Percentiles rank a stretch among this genome's conserved stretches.
These are phyloP conservation scores for Euclidia mi DNA, from an alignment of 2,888 invertebrate genomes.

Conservation along the genomic window DNA sequence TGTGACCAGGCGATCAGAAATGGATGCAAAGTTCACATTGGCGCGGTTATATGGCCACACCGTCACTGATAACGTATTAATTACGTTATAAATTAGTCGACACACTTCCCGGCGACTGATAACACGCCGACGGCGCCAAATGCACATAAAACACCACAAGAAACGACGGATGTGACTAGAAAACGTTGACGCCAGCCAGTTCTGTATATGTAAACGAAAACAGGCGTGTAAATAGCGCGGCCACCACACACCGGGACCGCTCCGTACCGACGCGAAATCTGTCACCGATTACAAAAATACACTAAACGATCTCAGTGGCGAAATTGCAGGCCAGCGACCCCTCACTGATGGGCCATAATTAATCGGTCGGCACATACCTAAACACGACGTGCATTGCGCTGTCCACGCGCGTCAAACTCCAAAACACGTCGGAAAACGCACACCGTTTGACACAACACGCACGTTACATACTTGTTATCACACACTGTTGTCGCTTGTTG, in stretches of 20 bases:
- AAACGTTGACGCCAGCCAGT: slow-evolving; percentile 55
- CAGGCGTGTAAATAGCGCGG: slow-evolving; percentile 59
- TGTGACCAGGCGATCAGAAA: slow-evolving; percentile 47
- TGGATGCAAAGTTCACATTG: slow-evolving; percentile 79
- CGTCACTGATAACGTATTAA: slow-evolving; percentile 83
- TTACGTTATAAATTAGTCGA: slow-evolving; percentile 87
- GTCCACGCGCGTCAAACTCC: slow-evolving; percentile 81
- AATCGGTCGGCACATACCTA: slow-evolving; percentile 87
- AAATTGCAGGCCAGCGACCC: slow-evolving; percentile 83
- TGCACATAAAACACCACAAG: slow-evolving; percentile 71
- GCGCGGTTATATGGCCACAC: slow-evolving; percentile 61
- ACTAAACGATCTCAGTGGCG: slow-evolving; percentile 72
- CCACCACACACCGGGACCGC: slow-evolving; percentile 53
- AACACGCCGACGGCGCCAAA: slow-evolving; percentile 76
- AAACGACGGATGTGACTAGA: slow-evolving; percentile 70
- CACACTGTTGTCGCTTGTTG: slow-evolving; percentile 86
- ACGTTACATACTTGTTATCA: slow-evolving; percentile 87
- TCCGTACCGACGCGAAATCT: slow-evolving; percentile 60
- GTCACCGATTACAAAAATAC: slow-evolving; percentile 78
- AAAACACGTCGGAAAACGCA: slow-evolving; percentile 83
- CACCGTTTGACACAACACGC: slow-evolving; percentile 85
- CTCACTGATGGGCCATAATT: slow-evolving; percentile 86
- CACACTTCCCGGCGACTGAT: slow-evolving; percentile 83
- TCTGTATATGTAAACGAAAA: slow-evolving; percentile 59
- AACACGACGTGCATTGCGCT: slow-evolving; percentile 85